phyloP scores from a whole-genome alignment of 2,113 vertebrate species.

The Pomatorhinus ruficollis region DNA sequence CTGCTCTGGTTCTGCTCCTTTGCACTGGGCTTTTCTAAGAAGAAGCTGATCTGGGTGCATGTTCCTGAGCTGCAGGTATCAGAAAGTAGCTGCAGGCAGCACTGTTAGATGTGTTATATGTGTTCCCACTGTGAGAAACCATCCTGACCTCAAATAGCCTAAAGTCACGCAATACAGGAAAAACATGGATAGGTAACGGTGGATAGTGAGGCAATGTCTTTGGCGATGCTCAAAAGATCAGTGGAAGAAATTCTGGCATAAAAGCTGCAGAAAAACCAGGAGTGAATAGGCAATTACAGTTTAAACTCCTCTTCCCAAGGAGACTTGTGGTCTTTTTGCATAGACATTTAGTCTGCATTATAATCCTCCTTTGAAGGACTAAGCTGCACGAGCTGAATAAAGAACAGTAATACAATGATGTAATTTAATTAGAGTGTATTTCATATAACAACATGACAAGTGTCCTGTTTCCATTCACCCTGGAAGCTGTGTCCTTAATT shows the following conservation, averaged over 20 bases:
- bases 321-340: neutral
- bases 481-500: neutral
- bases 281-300: neutral
- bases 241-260: neutral
- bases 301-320: neutral
- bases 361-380: neutral
- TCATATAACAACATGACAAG: neutral
- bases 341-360: neutral
- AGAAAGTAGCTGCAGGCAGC: neutral
- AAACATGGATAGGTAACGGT: neutral
- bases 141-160: neutral
- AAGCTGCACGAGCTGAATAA: neutral
- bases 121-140: neutral
- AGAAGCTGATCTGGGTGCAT: neutral
- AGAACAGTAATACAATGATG: neutral
- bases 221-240: neutral
- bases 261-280: neutral
- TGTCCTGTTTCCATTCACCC: neutral
- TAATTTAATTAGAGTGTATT: neutral
- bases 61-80: neutral
- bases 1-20: neutral
- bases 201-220: neutral
- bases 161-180: neutral
- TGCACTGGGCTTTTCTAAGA: neutral
- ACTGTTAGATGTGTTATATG: neutral